phyloP scores from a whole-genome alignment of 2,797 vertebrate species.

The Gymnoscopelus braueri region DNA sequence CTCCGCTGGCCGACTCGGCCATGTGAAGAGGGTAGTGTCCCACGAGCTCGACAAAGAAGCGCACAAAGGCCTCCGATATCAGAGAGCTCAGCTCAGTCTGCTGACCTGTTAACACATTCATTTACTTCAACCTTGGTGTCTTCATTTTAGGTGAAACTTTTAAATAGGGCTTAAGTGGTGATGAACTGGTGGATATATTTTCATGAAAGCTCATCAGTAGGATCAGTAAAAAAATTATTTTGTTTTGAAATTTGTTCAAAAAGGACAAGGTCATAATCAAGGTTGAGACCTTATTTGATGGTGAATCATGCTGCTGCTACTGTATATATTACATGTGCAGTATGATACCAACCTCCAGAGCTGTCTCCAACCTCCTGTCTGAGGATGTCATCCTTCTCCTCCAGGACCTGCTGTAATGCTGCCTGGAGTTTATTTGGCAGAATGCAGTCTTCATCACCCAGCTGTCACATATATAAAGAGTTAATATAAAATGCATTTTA shows the following conservation, averaged over 20 bases:
- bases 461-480: constrained; percentile 68
- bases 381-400: constrained; percentile 90
- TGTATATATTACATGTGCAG: background rate
- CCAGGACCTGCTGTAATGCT: constrained; percentile 91
- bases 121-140: too few species aligned
- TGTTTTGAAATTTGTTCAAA: too few species aligned
- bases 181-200: too few species aligned
- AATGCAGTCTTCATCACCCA: constrained; percentile 95
- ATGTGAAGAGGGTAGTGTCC: constrained; percentile 96
- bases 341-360: constrained; percentile 65
- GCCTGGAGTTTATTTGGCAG: constrained; percentile 95
- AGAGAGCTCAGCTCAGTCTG: constrained; percentile 83
- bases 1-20: constrained; percentile 80
- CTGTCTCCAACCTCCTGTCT: constrained; percentile 68
- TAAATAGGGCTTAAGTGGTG: too few species aligned
- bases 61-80: constrained; percentile 94
- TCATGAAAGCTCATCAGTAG: background rate
- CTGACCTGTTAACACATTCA: constrained; percentile 40
- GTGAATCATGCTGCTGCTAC: background rate
- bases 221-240: too few species aligned
- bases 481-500: background rate
- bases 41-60: constrained; percentile 94
- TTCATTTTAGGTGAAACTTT: too few species aligned
- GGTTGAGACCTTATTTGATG: background rate
- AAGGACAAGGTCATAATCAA: background rate